Percentiles rank a stretch among this genome's conserved stretches.
phyloP scores from a whole-genome alignment of 2,888 invertebrate genomes.

The Byasa hedistus region DNA sequence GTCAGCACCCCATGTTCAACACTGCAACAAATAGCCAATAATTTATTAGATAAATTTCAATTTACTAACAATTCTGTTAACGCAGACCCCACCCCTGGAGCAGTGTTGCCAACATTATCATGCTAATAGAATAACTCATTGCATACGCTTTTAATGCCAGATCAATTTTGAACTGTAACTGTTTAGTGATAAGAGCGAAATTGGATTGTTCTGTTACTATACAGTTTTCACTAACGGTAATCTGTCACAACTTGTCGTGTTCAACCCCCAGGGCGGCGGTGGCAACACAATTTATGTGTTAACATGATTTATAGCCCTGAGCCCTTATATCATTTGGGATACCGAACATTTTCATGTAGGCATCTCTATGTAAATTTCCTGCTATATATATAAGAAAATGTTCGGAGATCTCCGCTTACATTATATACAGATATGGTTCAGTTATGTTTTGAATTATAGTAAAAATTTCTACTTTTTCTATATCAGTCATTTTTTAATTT shows the following conservation, averaged over 20 bases:
- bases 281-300: constrained; percentile 74
- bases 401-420: neutral
- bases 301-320: constrained; percentile 71
- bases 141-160: constrained; percentile 33
- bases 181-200: constrained; percentile 33
- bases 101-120: constrained; percentile 63
- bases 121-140: constrained; percentile 58
- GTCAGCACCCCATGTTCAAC: constrained; percentile 35
- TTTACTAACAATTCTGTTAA: constrained; percentile 67
- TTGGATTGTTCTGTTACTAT: constrained; percentile 22
- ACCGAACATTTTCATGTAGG: constrained; percentile 24
- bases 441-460: too few species aligned
- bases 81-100: constrained; percentile 47
- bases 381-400: too few species aligned
- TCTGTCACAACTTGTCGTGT: constrained; percentile 43
- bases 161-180: constrained; percentile 27
- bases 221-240: constrained; percentile 36
- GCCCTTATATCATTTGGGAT: constrained; percentile 48
- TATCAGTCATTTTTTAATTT: too few species aligned
- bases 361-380: neutral
- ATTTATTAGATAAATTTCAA: constrained; percentile 78
- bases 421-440: neutral
- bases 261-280: constrained; percentile 58
- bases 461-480: too few species aligned
- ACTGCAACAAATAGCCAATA: constrained; percentile 54